Conservation (phyloP, 2,113 vertebrate genomes). For the Labeo rohita region DNA sequence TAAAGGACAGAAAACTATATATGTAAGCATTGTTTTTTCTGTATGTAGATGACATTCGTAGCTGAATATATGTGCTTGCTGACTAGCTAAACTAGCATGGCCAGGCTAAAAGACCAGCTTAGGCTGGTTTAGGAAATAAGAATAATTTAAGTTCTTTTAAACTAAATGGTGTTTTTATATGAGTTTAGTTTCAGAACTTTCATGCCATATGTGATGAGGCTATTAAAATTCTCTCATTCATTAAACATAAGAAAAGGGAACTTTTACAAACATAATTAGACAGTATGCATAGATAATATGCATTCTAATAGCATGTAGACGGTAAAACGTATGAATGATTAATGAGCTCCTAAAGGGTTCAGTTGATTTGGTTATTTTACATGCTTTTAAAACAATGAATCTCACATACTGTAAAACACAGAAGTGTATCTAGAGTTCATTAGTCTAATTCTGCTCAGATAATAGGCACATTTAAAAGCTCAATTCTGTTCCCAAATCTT, state of each 20-base stretch:
- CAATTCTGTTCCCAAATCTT: constrained; percentile 13
- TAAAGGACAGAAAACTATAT: background rate
- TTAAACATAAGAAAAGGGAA: background rate
- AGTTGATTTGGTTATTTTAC: background rate
- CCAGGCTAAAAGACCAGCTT: background rate
- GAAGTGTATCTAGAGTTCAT: background rate
- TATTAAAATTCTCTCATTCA: background rate
- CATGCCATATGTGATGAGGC: background rate
- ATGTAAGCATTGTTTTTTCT: background rate
- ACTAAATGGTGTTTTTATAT: background rate
- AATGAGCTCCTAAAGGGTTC: background rate
- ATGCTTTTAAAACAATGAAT: background rate
- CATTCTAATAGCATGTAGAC: background rate
- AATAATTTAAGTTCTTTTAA: background rate
- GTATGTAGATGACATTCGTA: background rate
- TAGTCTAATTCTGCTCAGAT: background rate
- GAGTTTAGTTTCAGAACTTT: background rate
- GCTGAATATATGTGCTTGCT: background rate
- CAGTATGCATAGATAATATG: background rate
- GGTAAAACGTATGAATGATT: background rate
- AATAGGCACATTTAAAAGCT: background rate
- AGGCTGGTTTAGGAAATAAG: background rate
- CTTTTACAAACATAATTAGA: background rate
- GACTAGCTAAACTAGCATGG: background rate
- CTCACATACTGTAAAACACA: background rate